A percentile compares a stretch with the other conserved stretches of the same genome.
Evolutionary conservation across 2,113 vertebrate species (phyloP).

Genomic region (Apaloderma vittatum): DNA sequence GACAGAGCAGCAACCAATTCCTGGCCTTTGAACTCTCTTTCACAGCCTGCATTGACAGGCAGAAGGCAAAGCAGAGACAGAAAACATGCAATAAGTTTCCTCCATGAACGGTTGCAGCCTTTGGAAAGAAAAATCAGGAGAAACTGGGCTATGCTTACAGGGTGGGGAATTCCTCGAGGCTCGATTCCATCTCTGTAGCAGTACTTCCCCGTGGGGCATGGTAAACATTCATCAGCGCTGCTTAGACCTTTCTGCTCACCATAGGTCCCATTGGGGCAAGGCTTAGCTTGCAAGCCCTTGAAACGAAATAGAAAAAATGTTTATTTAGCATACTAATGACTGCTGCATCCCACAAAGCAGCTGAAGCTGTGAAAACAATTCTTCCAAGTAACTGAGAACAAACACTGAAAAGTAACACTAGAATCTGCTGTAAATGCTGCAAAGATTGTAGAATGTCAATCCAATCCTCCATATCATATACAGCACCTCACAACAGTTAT

Average conservation of each 20-base stretch:
- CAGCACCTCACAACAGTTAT: fast-evolving
- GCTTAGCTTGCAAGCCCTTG: conserved; percentile 81
- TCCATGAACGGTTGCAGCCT: neutral
- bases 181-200: conserved; percentile 80
- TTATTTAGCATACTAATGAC: neutral
- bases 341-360: neutral
- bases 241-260: conserved; percentile 80
- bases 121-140: neutral
- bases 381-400: neutral
- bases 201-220: conserved; percentile 84
- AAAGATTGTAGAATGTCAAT: neutral
- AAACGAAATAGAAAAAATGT: neutral
- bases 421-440: neutral
- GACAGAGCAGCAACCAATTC: neutral
- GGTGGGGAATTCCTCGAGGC: conserved; percentile 80
- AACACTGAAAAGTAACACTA: neutral
- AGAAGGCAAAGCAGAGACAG: neutral
- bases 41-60: neutral
- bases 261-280: conserved; percentile 90
- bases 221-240: conserved; percentile 78
- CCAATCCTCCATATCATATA: neutral
- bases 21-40: neutral
- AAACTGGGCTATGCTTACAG: conserved; percentile 75
- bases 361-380: neutral
- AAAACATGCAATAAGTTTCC: fast-evolving